Evolutionary conservation across 2,888 invertebrate genomes (phyloP).

Genomic region (Rhodophaea formosa): DNA sequence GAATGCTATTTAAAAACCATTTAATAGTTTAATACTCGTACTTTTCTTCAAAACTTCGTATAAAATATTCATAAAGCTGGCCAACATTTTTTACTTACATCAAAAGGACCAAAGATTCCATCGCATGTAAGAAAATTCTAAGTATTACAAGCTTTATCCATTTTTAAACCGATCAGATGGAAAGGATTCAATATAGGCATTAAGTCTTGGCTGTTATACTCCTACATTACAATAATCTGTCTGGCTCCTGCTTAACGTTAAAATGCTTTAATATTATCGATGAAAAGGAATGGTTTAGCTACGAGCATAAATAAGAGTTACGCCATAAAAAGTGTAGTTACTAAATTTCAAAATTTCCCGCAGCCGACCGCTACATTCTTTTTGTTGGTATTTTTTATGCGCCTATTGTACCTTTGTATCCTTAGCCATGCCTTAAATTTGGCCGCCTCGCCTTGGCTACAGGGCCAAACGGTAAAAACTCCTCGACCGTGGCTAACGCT

Average conservation of each 20-base stretch:
- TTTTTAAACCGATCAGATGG: not conserved
- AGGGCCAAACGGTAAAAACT: constrained; percentile 9
- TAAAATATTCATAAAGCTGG: too few relatives aligned
- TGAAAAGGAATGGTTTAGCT: not conserved
- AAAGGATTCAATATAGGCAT: not conserved
- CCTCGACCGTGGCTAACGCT: constrained; percentile 5
- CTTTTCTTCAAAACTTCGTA: too few relatives aligned
- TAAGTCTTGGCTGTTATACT: not conserved
- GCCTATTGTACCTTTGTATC: constrained; percentile 2
- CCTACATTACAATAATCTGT: not conserved
- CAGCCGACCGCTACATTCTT: not conserved
- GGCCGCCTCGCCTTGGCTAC: constrained; percentile 2
- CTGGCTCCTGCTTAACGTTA: not conserved
- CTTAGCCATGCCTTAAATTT: not conserved
- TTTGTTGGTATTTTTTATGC: not conserved
- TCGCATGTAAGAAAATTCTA: not conserved
- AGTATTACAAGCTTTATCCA: not conserved
- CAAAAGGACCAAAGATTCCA: not conserved
- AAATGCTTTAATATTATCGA: not conserved
- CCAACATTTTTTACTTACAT: not conserved
- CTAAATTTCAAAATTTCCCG: not conserved
- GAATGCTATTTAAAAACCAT: too few relatives aligned
- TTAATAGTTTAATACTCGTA: too few relatives aligned
- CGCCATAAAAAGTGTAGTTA: not conserved
- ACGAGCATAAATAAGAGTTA: not conserved